Evolutionary conservation across 1,140 invertebrate genomes (phyloP), one percentile per base, ranked within the genome.

Genomic region (Pogonomyrmex barbatus): DNA sequence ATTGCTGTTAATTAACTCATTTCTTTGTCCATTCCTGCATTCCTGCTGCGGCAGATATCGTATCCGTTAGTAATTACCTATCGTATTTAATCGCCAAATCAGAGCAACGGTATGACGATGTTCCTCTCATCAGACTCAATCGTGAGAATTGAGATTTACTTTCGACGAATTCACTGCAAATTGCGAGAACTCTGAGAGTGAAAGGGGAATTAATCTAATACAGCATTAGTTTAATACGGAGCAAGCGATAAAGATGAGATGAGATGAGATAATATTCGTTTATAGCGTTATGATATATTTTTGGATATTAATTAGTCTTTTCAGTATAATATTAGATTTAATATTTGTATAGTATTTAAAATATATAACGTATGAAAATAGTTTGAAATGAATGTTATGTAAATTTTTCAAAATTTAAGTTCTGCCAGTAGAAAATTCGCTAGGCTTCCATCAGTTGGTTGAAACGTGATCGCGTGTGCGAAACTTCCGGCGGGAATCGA

Each of bases 381-480:
- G 39, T 39, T 73, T 17, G 33, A 33, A 47, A 6, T 6, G 30
- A 42, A 33, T 24, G 50, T 36, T 50, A 50, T 50, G 14, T 12
- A 62, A 50, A 67, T 68, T 24, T 2, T 36, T 30, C 30, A 6
- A 50, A 33, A 87, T 88, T 73, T 24, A 0, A 56, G 10, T 3
- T 68, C 42, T 30, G 8, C 1, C 33, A 24, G 36, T 54, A 33
- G 14, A 50, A 81, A 77, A 50, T 50, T 5, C 39, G 9, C 39
- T 39, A 42, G 14, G 9, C 6, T 65, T 63, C 60, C 76, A 30
- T 45, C 12, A 2, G 2, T 14, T 56, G 70, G 50, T 87, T 54
- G 56, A 50, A 67, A 82, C 39, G 50, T 45, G 47, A 71, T 79
- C 60, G 88, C 88, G 88, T 85, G 88, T 79, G 14, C 17, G 24